Base-by-base conservation (phyloP, 2,113 vertebrate species). In the Zosterops hypoxanthus region DNA sequence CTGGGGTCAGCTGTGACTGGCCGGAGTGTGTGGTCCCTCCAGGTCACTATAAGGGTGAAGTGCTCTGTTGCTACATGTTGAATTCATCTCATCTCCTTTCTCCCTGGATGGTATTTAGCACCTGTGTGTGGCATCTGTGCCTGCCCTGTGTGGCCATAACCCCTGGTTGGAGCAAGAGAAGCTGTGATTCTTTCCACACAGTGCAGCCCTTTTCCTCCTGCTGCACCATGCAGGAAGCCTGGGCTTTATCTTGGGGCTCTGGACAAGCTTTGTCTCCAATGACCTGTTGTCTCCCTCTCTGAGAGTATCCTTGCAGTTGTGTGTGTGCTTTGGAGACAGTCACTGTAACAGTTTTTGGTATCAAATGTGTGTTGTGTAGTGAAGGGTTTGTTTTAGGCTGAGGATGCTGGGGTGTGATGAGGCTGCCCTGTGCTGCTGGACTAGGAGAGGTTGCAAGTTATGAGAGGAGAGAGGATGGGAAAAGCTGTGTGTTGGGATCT, bases 141-240 rank as follows among this genome's bases (percentile, higher is more conserved):
- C 47, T 65, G 25, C 53, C 53, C 25, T 75, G 46, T 2, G 5
- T 90, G 75, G 78, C 82, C 39, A 14, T 42, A 47, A 55, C 24
- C 42, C 25, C 71, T 70, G 50, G 19, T 39, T 47, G 17, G 52
- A 65, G n/a, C 14, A 47, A 84, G 69, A 68, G 28, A 60, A 41
- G n/a, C 12, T 42, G 3, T 6, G 31, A 14, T 75, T 78, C 53
- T 65, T 26, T 56, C 1, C 4, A 31, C n/a, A 19, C 0, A 1
- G 33, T 33, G 44, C 69, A 71, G 34, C 63, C 14, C 33, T 71
- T 65, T 75, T 72, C 36, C 14, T 89, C 66, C 59, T 55, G 11
- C 61, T 82, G 65, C 33, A 49, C 36, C 0, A 0, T 66, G 36
- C n/a, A 44, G 42, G 55, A 69, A 80, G 78, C 36, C 56, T 69